phyloP scores from a whole-genome alignment of 2,888 invertebrate genomes.

The Mythimna loreyi region DNA sequence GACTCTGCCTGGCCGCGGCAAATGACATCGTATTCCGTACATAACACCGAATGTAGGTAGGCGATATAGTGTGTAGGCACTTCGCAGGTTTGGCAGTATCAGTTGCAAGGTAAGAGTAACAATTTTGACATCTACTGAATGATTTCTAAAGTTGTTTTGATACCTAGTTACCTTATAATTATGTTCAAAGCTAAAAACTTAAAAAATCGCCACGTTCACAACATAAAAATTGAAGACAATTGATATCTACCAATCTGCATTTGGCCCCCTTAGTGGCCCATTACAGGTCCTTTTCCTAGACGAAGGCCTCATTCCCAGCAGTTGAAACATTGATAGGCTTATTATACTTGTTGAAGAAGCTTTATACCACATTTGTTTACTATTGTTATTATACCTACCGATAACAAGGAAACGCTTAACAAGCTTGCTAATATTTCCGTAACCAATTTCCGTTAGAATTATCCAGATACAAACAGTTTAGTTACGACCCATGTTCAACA shows the following conservation, averaged over 20 bases:
- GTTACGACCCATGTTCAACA: constrained; percentile 14
- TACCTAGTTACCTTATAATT: too few species aligned
- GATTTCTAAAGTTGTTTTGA: background rate
- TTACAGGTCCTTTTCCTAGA: too few species aligned
- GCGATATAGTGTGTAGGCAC: constrained; percentile 18
- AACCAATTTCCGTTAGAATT: background rate
- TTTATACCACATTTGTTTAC: too few species aligned
- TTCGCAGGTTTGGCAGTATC: background rate
- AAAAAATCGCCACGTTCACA: too few species aligned
- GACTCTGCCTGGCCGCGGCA: background rate
- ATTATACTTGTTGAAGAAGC: too few species aligned
- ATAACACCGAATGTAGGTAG: constrained; percentile 8
- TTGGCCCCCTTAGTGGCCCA: too few species aligned
- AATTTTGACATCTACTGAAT: background rate
- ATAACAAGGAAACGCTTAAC: background rate
- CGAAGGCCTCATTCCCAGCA: too few species aligned
- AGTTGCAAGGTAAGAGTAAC: background rate
- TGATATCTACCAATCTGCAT: too few species aligned
- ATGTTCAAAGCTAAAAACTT: too few species aligned
- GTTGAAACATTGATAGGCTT: too few species aligned
- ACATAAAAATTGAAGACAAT: too few species aligned
- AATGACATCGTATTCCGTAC: constrained; percentile 8
- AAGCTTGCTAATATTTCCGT: background rate
- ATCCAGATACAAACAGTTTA: background rate
- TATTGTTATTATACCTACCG: too few species aligned